These are phyloP conservation scores for Thereuonema tuberculata DNA, from an alignment of 1,140 invertebrate species.

Conservation along the genomic window DNA sequence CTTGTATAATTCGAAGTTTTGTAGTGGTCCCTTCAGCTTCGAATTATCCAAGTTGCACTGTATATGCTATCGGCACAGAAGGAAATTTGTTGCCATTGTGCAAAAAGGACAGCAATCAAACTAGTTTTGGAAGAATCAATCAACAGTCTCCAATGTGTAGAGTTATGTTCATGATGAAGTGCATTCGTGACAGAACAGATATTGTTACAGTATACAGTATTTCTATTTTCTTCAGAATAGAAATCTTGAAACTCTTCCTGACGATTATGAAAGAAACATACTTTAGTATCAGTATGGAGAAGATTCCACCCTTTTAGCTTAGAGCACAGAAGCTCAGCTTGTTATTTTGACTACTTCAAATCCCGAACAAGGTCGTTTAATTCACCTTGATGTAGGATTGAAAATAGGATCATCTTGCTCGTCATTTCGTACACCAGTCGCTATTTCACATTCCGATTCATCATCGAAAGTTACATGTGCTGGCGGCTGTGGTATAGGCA, in stretches of 20 bases:
- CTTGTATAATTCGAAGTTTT: too few species aligned
- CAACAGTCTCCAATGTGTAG: not conserved
- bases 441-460: not conserved
- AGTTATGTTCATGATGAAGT: not conserved
- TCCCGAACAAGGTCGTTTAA: not conserved
- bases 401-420: not conserved
- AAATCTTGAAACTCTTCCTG: not conserved
- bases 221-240: not conserved
- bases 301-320: not conserved
- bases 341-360: not conserved
- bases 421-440: not conserved
- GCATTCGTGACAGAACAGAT: not conserved
- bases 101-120: not conserved
- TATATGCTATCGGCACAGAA: constrained; percentile 9
- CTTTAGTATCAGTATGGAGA: not conserved
- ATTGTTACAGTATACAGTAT: not conserved
- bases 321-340: not conserved
- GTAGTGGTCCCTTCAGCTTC: too few species aligned
- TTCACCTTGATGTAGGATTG: not conserved
- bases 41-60: too few species aligned
- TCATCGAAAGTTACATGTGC: not conserved
- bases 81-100: constrained; percentile 12
- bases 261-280: not conserved
- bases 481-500: not conserved
- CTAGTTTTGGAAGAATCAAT: not conserved